Evolutionary conservation across 64 coral and sea anemone species (phyloP).

Genomic region (Pocillopora damicornis): DNA sequence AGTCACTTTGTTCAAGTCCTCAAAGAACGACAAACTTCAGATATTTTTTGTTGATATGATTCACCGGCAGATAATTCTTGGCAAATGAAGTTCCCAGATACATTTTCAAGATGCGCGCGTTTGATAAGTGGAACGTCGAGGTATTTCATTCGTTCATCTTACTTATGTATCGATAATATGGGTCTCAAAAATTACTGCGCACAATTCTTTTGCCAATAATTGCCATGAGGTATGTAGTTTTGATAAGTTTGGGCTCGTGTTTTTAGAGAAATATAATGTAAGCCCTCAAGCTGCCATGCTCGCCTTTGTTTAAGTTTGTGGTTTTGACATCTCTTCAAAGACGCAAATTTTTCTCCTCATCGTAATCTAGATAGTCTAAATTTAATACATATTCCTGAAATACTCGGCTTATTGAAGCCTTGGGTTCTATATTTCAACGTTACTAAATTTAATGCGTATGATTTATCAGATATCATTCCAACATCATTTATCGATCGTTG

Average conservation of each 20-base stretch:
- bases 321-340: not conserved
- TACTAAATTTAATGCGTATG: not conserved
- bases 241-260: too few species aligned
- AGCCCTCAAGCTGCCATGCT: too few species aligned
- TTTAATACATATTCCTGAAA: not conserved
- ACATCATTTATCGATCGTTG: not conserved
- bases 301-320: not conserved
- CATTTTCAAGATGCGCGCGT: constrained; percentile 3
- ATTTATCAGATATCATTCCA: not conserved
- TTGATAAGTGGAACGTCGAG: not conserved
- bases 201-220: too few species aligned
- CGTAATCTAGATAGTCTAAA: not conserved
- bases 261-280: too few species aligned
- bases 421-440: not conserved
- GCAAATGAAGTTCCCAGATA: not conserved
- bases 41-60: constrained; percentile 12
- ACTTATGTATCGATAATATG: not conserved
- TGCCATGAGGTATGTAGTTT: too few species aligned
- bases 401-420: not conserved
- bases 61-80: not conserved
- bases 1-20: not conserved
- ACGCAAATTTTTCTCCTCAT: not conserved
- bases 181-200: too few species aligned
- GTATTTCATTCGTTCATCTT: not conserved
- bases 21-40: not conserved